A percentile compares a stretch with the other conserved stretches of the same genome.
phyloP scores from a whole-genome alignment of 2,888 invertebrate species.

The Platerodrilus igneus region DNA sequence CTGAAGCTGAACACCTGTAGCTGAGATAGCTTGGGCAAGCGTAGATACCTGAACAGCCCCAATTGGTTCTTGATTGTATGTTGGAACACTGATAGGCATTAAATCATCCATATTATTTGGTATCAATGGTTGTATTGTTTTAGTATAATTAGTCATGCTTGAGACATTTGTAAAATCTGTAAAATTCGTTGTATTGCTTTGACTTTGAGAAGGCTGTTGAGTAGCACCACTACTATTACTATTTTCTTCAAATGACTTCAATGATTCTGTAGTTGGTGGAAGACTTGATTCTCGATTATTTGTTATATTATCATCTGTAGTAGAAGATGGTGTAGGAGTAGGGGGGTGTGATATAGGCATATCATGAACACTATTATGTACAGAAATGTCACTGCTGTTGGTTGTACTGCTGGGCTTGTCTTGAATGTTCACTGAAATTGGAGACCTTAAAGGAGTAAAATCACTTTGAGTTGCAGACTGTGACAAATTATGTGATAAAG shows the following conservation, averaged over 20 bases:
- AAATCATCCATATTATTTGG: conserved; percentile 48
- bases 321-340: conserved; percentile 45
- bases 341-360: conserved; percentile 45
- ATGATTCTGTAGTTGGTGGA: conserved; percentile 41
- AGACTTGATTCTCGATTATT: conserved; percentile 44
- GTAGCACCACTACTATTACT: conserved; percentile 39
- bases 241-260: conserved; percentile 40
- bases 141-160: conserved; percentile 45
- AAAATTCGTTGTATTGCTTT: conserved; percentile 41
- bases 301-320: conserved; percentile 44
- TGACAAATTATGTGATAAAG: conserved; percentile 31
- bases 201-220: conserved; percentile 49
- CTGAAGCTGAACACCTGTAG: conserved; percentile 16
- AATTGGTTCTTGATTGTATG: conserved; percentile 40
- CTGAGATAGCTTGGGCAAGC: conserved; percentile 16
- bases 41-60: no score
- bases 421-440: conserved; percentile 42
- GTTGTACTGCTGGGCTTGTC: conserved; percentile 47
- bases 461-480: conserved; percentile 22
- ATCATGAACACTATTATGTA: conserved; percentile 34
- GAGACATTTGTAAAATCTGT: conserved; percentile 46
- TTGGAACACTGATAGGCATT: conserved; percentile 33
- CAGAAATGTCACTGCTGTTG: conserved; percentile 36
- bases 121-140: conserved; percentile 33
- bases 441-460: conserved; percentile 34